Base-by-base conservation (phyloP, 53 echinoderm and acorn worm species). In the Actinopyga echinites region DNA sequence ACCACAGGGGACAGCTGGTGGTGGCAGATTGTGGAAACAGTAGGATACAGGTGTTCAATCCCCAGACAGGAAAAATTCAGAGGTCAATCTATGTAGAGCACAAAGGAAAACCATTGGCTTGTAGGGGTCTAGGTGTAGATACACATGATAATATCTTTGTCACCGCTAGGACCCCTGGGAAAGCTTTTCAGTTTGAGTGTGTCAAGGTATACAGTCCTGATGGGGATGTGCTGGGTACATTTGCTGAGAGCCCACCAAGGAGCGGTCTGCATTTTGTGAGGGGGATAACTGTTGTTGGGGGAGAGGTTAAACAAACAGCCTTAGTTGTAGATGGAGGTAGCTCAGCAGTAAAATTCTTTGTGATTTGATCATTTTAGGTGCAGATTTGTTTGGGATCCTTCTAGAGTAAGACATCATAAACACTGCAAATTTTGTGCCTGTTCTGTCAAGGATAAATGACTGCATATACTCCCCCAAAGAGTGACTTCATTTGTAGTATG, bases 41-140 rank as follows among this genome's bases (percentile, higher is more conserved):
- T n/a, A n/a, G n/a, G n/a, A n/a, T n/a, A n/a, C n/a, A n/a, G n/a
- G n/a, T n/a, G n/a, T n/a, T n/a, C n/a, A n/a, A n/a, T n/a, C n/a
- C n/a, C n/a, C n/a, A n/a, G 49, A 69, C 38, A 31, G 49, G 55
- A 54, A 82, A 84, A 3, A 37, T 53, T 10, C 24, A 84, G 56
- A 64, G 66, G 38, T 84, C 84, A 65, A 89, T 89, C 34, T 79
- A 89, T 58, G 65, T 84, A 29, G 77, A 89, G 31, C 89, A 89
- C 45, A 42, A 66, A 30, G 89, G 89, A n/a, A 89, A 84, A 79
- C 56, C 79, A 13, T 79, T 84, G 77, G 84, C 57, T 33, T 79
- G 79, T 59, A 32, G 89, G 22, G 89, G 89, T 21, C 60, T 89
- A 20, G 84, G 65, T 6, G n/a, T 89, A 8, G 89, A 89, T 66